Base-by-base conservation (phyloP, 2,113 vertebrate species). In the Rhinopithecus roxellana region DNA sequence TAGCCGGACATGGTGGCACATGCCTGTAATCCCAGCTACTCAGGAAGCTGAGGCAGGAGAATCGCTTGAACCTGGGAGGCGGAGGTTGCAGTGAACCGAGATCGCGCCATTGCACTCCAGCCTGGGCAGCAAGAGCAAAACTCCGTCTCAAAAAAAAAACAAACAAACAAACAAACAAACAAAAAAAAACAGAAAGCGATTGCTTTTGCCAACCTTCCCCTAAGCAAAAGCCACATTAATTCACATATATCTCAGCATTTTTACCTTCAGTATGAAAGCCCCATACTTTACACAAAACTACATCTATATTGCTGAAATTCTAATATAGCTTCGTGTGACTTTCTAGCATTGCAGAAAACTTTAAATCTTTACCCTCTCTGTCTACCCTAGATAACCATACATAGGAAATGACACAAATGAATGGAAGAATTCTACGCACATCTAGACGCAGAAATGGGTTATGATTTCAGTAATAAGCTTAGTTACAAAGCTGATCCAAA, bases 401-500 rank as follows among this genome's bases (percentile, higher is more conserved):
- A 32, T 13, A 93, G 43, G n/a, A 95, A 93, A 96, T 45, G 27
- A 86, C 52, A 35, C 20, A 78, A 90, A 64, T 50, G 8, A 93
- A 89, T 30, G 45, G 5, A 89, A 93, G 22, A 48, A 52, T 0
- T 48, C 43, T 22, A 64, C 32, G 14, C 7, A 87, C 32, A 64
- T 57, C 52, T 59, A 69, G 61, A 89, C 69, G 78, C 0, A n/a
- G 45, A 11, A 89, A 45, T 48, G 59, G 27, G 11, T 93, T 82
- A 80, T 52, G 59, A 59, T 80, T 96, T 88, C 80, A 96, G 8
- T 40, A 70, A 23, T 69, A 97, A 59, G 18, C 61, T 89, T 88
- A 90, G 78, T 55, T 55, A 55, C 52, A 93, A 89, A 79, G 48
- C 18, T 25, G 59, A 97, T 89, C 27, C 25, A 75, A 57, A 74